Conservation (phyloP, 1,140 invertebrate species). For the Drosophila teissieri region DNA sequence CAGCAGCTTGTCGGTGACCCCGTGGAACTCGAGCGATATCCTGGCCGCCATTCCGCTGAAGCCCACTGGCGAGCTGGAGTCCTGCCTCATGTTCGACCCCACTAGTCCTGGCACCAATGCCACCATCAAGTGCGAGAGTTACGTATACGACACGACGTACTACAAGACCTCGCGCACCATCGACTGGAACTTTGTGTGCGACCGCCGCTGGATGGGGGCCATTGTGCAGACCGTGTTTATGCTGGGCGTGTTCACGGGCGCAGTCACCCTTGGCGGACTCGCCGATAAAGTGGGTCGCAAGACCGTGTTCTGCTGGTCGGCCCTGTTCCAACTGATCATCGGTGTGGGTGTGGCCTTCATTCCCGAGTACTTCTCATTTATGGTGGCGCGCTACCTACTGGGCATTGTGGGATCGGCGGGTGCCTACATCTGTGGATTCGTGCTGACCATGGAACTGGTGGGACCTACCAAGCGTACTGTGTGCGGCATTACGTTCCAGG, state of each 20-base stretch:
- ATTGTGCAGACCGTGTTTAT: constrained; percentile 93
- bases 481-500: constrained; percentile 92
- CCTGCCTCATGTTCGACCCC: constrained; percentile 86
- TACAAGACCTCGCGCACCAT: constrained; percentile 89
- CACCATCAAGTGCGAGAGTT: constrained; percentile 86
- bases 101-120: constrained; percentile 83
- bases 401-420: constrained; percentile 94
- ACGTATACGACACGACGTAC: constrained; percentile 90
- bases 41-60: constrained; percentile 86
- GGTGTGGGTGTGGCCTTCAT: constrained; percentile 90
- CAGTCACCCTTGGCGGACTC: constrained; percentile 92
- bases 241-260: constrained; percentile 95
- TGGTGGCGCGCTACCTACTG: constrained; percentile 89
- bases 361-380: constrained; percentile 90
- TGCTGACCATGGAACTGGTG: constrained; percentile 94
- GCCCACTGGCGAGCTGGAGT: constrained; percentile 85
- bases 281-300: constrained; percentile 95
- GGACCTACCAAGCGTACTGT: constrained; percentile 91
- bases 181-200: constrained; percentile 95
- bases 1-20: constrained; percentile 84
- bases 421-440: constrained; percentile 93
- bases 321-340: constrained; percentile 89
- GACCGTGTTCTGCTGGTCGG: constrained; percentile 91
- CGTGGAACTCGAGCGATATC: constrained; percentile 86
- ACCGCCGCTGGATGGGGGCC: constrained; percentile 91